Evolutionary conservation across 2,113 vertebrate genomes (phyloP), one percentile per base, ranked within the genome.

Genomic region (Pseudorasbora parva): DNA sequence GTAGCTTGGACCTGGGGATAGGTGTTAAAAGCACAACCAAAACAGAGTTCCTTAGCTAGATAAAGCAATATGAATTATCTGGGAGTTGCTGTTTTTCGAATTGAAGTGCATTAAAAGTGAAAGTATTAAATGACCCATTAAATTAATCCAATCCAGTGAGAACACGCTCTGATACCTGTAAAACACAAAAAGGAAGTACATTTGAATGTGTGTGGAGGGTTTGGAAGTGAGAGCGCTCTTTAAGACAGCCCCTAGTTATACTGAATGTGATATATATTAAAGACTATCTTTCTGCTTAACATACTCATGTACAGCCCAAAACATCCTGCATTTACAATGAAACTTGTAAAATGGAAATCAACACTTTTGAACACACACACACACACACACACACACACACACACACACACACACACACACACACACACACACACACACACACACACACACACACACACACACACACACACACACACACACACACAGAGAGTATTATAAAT

Each of bases 231-330:
- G 45, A 49, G n/a, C 41, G 8, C 30, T 37, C 27, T 33, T 37
- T 56, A 41, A 17, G 30, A 60, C 56, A 78, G 5, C 25, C 6
- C n/a, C 21, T 19, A 21, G 3, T 49, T 21, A 5, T 45, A 54
- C 51, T 54, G 2, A 19, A 41, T 27, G 30, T 64, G 25, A 56
- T 77, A 77, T 77, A 59, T 77, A 64, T 21, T 84, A 71, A 82
- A 71, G 12, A 57, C 6, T 75, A 30, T 75, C 27, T 54, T 77
- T 41, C 3, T 77, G 19, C 51, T 57, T 77, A 57, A 41, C 21
- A 56, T 57, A 59, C 33, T 23, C 51, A 77, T 17, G 14, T 23
- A 21, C 17, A 41, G 33, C 19, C 27, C 17, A 76, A 57, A 59
- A 77, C 12, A 37, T 59, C 21, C 59, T 7, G 4, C 77, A 30